Percentiles rank a stretch among this genome's conserved stretches.
Conservation (phyloP, 2,888 invertebrate genomes). For the Magallana nippona region DNA sequence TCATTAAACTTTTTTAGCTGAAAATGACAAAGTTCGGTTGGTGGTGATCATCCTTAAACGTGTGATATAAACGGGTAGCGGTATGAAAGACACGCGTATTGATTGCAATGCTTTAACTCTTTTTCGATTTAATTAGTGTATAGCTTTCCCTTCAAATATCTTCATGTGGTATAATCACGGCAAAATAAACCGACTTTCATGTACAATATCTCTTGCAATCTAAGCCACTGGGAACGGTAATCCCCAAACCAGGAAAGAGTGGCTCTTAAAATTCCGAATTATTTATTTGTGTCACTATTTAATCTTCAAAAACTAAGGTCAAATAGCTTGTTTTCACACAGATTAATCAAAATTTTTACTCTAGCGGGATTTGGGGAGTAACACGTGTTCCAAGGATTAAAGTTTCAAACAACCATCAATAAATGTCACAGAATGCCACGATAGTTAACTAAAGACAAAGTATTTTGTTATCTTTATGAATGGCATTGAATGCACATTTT, state of each 20-base stretch:
- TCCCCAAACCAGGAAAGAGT: too few species aligned
- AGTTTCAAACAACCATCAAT: not conserved
- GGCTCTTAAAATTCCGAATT: too few species aligned
- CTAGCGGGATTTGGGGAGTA: not conserved
- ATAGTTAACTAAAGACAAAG: not conserved
- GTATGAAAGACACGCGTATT: not conserved
- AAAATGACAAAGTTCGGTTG: not conserved
- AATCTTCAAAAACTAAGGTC: too few species aligned
- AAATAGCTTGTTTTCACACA: not conserved
- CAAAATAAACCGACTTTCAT: not conserved
- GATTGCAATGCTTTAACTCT: not conserved
- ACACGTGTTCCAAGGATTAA: not conserved
- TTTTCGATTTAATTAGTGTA: slow-evolving; percentile 28
- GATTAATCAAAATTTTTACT: not conserved
- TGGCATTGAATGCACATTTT: too few species aligned
- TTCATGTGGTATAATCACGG: slow-evolving; percentile 11
- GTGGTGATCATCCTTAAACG: not conserved
- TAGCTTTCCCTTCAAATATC: not conserved
- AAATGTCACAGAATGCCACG: not conserved
- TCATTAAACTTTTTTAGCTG: not conserved
- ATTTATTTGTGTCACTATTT: too few species aligned
- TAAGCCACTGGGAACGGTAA: not conserved
- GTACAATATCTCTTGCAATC: not conserved
- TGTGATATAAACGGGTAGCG: not conserved
- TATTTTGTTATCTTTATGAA: too few species aligned